These are phyloP conservation scores for Tenthredo notha DNA, from an alignment of 2,888 invertebrate genomes.

Conservation along the genomic window DNA sequence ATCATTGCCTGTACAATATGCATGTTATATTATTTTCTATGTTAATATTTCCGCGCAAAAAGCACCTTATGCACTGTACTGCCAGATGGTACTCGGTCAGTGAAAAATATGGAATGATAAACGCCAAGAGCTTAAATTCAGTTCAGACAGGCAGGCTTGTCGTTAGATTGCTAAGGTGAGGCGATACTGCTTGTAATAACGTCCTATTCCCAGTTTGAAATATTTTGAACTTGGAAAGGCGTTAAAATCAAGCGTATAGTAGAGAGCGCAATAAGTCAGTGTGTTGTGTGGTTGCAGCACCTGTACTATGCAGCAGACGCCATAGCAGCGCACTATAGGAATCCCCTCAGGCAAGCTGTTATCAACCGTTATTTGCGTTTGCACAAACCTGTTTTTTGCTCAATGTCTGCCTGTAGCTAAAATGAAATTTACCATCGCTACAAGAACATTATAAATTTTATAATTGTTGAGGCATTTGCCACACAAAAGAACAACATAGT, in stretches of 20 bases:
- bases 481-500: background rate
- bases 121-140: constrained; percentile 43
- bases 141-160: constrained; percentile 38
- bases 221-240: background rate
- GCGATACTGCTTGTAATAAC: constrained; percentile 34
- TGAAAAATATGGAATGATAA: constrained; percentile 52
- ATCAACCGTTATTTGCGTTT: constrained; percentile 76
- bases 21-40: constrained; percentile 63
- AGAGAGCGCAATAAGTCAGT: constrained; percentile 72
- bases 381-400: constrained; percentile 63
- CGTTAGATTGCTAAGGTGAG: constrained; percentile 36
- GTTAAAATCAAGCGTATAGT: constrained; percentile 61
- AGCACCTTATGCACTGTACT: constrained; percentile 65
- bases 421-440: constrained; percentile 54
- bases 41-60: constrained; percentile 60
- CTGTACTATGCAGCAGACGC: constrained; percentile 83
- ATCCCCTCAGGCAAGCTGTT: constrained; percentile 88
- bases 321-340: constrained; percentile 84
- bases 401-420: constrained; percentile 54
- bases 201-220: constrained; percentile 3
- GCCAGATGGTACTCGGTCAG: constrained; percentile 66
- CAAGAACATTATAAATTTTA: constrained; percentile 55
- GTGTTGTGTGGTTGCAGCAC: constrained; percentile 86
- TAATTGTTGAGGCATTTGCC: constrained; percentile 58
- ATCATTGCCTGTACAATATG: constrained; percentile 67